A percentile compares a stretch with the other conserved stretches of the same genome.
These are phyloP conservation scores for Mactra quadrangularis DNA, from an alignment of 1,140 invertebrate species.

Conservation along the genomic window DNA sequence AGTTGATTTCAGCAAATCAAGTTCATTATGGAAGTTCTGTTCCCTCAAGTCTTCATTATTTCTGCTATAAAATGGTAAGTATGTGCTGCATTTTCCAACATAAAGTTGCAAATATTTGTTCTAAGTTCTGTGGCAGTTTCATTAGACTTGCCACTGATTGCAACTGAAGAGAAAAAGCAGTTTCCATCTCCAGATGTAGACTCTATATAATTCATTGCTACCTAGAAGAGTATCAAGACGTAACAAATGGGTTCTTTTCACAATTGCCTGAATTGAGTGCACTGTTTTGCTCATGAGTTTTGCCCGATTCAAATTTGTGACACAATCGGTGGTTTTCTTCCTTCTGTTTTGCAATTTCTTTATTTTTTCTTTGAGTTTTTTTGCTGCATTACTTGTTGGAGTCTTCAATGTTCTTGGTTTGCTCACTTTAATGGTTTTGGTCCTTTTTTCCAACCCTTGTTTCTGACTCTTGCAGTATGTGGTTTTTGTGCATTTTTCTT, in stretches of 20 bases:
- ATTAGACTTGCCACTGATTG: not conserved
- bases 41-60: not conserved
- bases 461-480: not conserved
- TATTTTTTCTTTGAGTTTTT: too few species aligned
- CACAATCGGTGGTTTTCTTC: too few species aligned
- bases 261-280: not conserved
- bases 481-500: not conserved
- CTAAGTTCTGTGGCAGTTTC: not conserved
- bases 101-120: not conserved
- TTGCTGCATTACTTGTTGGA: too few species aligned
- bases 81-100: not conserved
- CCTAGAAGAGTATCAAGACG: not conserved
- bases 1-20: not conserved
- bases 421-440: not conserved
- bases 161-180: conserved; percentile 17
- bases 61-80: not conserved
- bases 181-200: not conserved
- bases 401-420: not conserved
- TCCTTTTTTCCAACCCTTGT: not conserved
- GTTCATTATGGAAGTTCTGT: not conserved
- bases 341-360: too few species aligned
- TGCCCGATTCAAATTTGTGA: not conserved
- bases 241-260: not conserved
- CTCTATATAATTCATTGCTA: not conserved
- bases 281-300: not conserved